Conservation (phyloP, 2,797 vertebrate genomes). For the Spinibarbus caldwelli region DNA sequence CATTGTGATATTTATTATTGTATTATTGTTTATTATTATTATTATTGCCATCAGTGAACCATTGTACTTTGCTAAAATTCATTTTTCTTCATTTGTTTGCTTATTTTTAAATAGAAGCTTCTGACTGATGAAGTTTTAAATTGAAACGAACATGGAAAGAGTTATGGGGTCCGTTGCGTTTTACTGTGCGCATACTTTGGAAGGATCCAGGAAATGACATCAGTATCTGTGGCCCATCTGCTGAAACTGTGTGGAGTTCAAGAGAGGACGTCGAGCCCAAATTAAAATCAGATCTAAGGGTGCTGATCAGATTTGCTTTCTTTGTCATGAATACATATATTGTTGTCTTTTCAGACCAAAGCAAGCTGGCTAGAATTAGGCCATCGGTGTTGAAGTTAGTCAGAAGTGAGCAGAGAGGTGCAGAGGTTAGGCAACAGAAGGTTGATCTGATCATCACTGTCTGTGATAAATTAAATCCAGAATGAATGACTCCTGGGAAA, state of each 20-base stretch:
- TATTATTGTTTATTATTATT: too few species aligned
- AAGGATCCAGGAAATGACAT: conserved; percentile 37
- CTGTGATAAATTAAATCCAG: conserved; percentile 53
- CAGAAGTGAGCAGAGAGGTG: conserved; percentile 21
- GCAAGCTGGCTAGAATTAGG: conserved; percentile 28
- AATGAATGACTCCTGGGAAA: conserved; percentile 51
- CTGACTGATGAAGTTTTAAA: conserved; percentile 10
- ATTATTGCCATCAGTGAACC: background rate
- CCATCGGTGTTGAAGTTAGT: background rate
- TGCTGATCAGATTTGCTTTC: conserved; percentile 16
- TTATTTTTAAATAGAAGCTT: background rate
- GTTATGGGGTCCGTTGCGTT: background rate
- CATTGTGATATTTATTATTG: background rate
- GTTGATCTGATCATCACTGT: conserved; percentile 37
- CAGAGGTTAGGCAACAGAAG: conserved; percentile 33
- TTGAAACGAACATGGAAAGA: conserved; percentile 2
- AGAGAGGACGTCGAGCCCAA: conserved; percentile 17
- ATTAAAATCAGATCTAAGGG: conserved; percentile 39
- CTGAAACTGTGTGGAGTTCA: conserved; percentile 34
- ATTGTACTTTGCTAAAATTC: background rate
- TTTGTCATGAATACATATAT: conserved; percentile 15
- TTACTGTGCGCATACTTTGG: conserved; percentile 4
- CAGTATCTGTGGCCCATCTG: conserved; percentile 40
- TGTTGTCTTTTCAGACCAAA: conserved; percentile 27
- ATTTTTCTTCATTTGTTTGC: background rate